Evolutionary conservation across 2,113 vertebrate species (phyloP).

Genomic region (Eulemur rufifrons): DNA sequence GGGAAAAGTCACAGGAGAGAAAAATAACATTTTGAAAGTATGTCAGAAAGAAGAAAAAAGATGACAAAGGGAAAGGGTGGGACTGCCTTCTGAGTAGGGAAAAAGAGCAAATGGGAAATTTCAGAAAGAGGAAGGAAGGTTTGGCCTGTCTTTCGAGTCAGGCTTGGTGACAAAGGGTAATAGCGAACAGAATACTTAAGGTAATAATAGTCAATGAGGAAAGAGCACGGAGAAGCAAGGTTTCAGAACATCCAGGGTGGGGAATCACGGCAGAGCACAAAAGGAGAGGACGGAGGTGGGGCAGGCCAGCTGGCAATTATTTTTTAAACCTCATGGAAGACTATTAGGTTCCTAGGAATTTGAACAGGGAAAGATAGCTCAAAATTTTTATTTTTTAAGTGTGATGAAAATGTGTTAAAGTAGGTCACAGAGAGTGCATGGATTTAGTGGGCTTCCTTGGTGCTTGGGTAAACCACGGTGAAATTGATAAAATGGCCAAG

Average conservation of each 20-base stretch:
- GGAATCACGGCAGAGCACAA: background rate
- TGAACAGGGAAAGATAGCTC: conserved; percentile 34
- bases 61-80: conserved; percentile 12
- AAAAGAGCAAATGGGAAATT: conserved; percentile 70
- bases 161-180: conserved; percentile 63
- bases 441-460: background rate
- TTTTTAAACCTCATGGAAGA: conserved; percentile 34
- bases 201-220: conserved; percentile 59
- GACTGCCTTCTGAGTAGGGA: conserved; percentile 31
- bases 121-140: conserved; percentile 52
- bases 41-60: conserved; percentile 44
- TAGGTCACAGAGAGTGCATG: conserved; percentile 1
- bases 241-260: background rate
- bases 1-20: background rate
- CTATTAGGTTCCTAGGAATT: background rate
- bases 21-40: conserved; percentile 42
- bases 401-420: conserved; percentile 24
- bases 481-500: background rate
- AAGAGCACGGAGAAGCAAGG: background rate
- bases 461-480: background rate
- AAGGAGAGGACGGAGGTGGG: background rate
- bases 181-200: conserved; percentile 62
- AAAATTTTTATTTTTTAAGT: conserved; percentile 43
- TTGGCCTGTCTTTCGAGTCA: conserved; percentile 20
- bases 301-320: background rate